Evolutionary conservation across 1,140 invertebrate genomes (phyloP).

Genomic region (Cyrtorhinus lividipennis): DNA sequence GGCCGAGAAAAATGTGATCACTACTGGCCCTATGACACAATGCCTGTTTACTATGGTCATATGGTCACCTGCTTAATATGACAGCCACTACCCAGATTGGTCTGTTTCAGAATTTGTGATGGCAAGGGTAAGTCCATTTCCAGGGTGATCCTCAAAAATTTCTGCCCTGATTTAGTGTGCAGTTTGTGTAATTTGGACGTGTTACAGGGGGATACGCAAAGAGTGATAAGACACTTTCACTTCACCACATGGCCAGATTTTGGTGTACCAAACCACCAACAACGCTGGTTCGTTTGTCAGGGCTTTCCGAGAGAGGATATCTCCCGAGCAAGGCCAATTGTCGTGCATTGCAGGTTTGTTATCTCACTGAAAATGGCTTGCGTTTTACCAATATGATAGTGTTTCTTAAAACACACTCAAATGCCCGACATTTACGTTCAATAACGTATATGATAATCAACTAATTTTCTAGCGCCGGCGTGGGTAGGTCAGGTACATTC

Average conservation of each 20-base stretch:
- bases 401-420: too few species aligned
- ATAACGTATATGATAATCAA: too few species aligned
- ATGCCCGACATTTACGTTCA: too few species aligned
- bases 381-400: too few species aligned
- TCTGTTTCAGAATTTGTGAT: conserved; percentile 87
- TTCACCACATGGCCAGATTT: conserved; percentile 97
- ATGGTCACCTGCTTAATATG: conserved; percentile 86
- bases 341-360: conserved; percentile 88
- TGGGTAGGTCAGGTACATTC: conserved; percentile 82
- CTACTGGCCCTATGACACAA: conserved; percentile 92
- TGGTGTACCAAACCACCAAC: conserved; percentile 84
- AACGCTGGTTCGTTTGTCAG: conserved; percentile 78
- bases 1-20: conserved; percentile 83
- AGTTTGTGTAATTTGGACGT: too few species aligned
- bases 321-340: conserved; percentile 77
- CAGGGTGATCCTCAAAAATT: too few species aligned
- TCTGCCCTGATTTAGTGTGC: too few species aligned
- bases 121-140: conserved; percentile 62
- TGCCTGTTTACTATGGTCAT: conserved; percentile 92
- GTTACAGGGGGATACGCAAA: conserved; percentile 60
- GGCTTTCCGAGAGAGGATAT: conserved; percentile 76
- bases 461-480: conserved; percentile 50
- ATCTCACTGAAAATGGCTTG: too few species aligned
- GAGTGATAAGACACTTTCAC: conserved; percentile 82
- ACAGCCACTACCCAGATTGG: conserved; percentile 88